A percentile compares a stretch with the other conserved stretches of the same genome.
Conservation (phyloP, 2,888 invertebrate genomes). For the Lasiommata megera region DNA sequence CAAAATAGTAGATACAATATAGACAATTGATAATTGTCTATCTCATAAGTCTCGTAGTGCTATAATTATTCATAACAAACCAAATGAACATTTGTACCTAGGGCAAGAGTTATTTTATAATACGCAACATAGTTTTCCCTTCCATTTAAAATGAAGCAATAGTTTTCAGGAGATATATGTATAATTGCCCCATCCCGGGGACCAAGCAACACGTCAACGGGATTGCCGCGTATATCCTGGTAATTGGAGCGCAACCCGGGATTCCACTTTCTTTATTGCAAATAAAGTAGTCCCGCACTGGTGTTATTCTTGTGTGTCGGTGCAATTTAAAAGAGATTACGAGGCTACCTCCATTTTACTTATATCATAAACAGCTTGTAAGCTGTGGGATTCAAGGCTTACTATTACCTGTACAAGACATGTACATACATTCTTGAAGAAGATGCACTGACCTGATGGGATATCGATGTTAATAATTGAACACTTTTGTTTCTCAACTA, state of each 20-base stretch:
- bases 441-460: too few relatives aligned
- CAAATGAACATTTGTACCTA: background rate
- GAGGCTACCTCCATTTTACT: conserved; percentile 5
- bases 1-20: too few relatives aligned
- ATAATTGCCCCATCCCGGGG: conserved; percentile 68
- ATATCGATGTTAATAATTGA: too few relatives aligned
- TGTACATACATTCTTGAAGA: too few relatives aligned
- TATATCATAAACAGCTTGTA: background rate
- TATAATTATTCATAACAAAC: too few relatives aligned
- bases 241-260: conserved; percentile 79
- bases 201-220: conserved; percentile 72
- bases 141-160: conserved; percentile 47
- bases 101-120: background rate
- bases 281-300: conserved; percentile 76
- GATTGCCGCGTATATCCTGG: conserved; percentile 78
- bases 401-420: too few relatives aligned
- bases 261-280: conserved; percentile 81
- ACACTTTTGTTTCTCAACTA: too few relatives aligned
- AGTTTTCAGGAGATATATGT: conserved; percentile 59
- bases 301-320: conserved; percentile 59
- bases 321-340: conserved; percentile 35
- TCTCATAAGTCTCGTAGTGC: too few relatives aligned
- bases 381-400: too few relatives aligned
- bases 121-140: background rate
- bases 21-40: too few relatives aligned